phyloP scores from a whole-genome alignment of 2,797 vertebrate genomes.

The Cheirogaleus major region DNA sequence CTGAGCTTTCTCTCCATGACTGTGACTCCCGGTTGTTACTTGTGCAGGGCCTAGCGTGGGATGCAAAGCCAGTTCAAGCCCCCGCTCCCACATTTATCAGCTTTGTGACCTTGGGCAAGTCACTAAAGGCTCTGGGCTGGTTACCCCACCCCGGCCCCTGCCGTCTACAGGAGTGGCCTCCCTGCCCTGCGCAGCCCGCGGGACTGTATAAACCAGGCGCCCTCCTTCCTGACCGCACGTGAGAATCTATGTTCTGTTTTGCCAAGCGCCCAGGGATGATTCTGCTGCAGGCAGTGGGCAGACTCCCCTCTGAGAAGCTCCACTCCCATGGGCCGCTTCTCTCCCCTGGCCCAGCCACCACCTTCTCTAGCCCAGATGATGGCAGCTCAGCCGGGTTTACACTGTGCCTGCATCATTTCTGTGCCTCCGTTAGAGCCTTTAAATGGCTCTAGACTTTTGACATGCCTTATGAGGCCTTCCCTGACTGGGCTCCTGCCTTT shows the following conservation, averaged over 20 bases:
- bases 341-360: neutral
- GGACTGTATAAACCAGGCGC: fast-evolving
- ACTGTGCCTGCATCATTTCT: neutral
- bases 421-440: neutral
- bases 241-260: neutral
- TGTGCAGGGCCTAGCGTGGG: too few relatives aligned
- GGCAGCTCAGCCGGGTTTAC: too few relatives aligned
- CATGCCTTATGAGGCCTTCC: neutral
- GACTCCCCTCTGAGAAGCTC: neutral
- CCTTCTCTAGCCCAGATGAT: neutral
- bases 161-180: neutral
- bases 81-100: neutral
- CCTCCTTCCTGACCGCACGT: too few relatives aligned
- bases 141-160: neutral
- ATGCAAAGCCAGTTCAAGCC: neutral
- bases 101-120: neutral
- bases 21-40: neutral
- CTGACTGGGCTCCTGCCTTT: neutral
- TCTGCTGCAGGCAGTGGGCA: neutral
- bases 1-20: neutral
- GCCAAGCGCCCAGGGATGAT: neutral
- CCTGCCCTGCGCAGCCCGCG: neutral
- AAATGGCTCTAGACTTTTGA: neutral
- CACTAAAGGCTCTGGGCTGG: neutral
- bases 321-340: neutral